These are phyloP conservation scores for Episyrphus balteatus DNA, from an alignment of 1,140 invertebrate genomes.

Conservation along the genomic window DNA sequence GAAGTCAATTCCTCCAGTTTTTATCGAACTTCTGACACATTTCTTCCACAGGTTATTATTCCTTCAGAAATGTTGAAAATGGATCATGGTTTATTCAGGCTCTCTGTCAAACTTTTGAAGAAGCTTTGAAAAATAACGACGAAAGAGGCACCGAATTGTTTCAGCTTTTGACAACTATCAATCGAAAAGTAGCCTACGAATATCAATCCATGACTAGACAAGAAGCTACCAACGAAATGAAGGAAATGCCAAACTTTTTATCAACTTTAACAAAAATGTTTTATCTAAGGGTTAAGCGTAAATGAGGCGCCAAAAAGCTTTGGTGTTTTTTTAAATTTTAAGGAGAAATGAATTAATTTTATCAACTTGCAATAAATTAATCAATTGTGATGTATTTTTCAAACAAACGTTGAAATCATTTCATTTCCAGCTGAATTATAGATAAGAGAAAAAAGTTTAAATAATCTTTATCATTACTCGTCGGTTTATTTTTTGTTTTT, in stretches of 20 bases:
- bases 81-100: constrained; percentile 72
- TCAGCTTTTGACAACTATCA: constrained; percentile 53
- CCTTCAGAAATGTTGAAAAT: constrained; percentile 55
- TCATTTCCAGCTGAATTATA: too few species aligned
- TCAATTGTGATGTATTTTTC: too few species aligned
- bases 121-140: constrained; percentile 26
- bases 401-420: too few species aligned
- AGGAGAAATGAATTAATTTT: too few species aligned
- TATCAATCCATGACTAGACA: constrained; percentile 50
- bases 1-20: background rate
- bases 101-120: constrained; percentile 46
- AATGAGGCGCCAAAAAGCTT: too few species aligned
- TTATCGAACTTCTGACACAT: background rate
- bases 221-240: constrained; percentile 49
- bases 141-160: constrained; percentile 44
- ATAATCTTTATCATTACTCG: too few species aligned
- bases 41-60: constrained; percentile 43
- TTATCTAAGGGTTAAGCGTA: constrained; percentile 27
- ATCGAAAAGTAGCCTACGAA: constrained; percentile 47
- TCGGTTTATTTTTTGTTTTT: too few species aligned
- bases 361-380: too few species aligned
- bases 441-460: too few species aligned
- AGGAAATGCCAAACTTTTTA: constrained; percentile 60
- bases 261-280: constrained; percentile 55
- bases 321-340: background rate